Percentiles rank a stretch among this genome's conserved stretches.
Conservation (phyloP, 2,888 invertebrate species). For the Malthinus flaveolus region DNA sequence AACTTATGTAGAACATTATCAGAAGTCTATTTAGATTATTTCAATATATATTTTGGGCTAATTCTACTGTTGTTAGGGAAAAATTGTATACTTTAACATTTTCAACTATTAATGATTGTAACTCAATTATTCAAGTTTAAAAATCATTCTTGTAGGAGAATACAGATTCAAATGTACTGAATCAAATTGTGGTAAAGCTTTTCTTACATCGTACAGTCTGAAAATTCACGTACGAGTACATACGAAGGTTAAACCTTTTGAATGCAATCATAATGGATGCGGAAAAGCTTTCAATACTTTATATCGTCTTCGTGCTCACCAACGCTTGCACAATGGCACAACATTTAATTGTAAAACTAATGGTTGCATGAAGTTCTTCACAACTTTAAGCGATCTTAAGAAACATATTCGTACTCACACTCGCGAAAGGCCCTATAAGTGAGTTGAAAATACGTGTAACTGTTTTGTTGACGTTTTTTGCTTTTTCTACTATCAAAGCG, state of each 20-base stretch:
- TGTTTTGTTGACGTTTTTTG: constrained; percentile 1
- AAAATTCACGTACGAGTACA: constrained; percentile 94
- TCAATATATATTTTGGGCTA: too few species aligned
- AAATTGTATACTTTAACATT: not conserved
- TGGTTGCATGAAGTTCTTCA: constrained; percentile 89
- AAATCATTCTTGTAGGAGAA: constrained; percentile 71
- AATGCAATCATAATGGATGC: constrained; percentile 80
- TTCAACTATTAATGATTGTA: not conserved
- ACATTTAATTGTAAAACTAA: constrained; percentile 88
- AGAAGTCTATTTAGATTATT: too few species aligned
- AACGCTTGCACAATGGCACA: constrained; percentile 90
- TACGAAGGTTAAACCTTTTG: constrained; percentile 90
- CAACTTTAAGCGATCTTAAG: constrained; percentile 90
- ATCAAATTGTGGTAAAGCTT: constrained; percentile 87
- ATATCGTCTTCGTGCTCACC: constrained; percentile 89
- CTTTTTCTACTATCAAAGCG: not conserved
- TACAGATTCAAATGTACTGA: constrained; percentile 91
- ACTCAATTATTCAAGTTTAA: not conserved
- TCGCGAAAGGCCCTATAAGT: constrained; percentile 87
- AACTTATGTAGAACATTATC: too few species aligned
- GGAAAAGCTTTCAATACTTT: constrained; percentile 93
- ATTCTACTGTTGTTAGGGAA: too few species aligned
- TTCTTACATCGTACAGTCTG: constrained; percentile 91
- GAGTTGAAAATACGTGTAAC: constrained; percentile 47
- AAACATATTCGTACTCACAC: constrained; percentile 93